Evolutionary conservation across 2,888 invertebrate species (phyloP).

Genomic region (Eumerus sabulonum): DNA sequence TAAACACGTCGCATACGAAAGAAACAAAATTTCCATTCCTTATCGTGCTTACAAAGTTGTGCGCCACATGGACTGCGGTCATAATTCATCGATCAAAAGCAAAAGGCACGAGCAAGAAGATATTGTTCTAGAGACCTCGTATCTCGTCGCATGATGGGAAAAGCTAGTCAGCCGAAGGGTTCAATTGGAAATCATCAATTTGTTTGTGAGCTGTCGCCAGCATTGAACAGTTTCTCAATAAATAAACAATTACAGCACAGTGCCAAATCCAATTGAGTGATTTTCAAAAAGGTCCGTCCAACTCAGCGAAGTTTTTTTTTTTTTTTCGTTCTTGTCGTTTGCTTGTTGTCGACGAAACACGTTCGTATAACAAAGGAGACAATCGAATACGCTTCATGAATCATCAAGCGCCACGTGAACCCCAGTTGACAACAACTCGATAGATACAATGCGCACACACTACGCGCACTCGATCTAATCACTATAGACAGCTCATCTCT

Average conservation of each 20-base stretch:
- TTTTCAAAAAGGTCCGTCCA: neutral
- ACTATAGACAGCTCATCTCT: too few relatives aligned
- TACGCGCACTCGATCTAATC: neutral
- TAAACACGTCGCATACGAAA: neutral
- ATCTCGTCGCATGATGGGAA: neutral
- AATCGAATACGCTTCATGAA: neutral
- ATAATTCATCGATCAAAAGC: neutral
- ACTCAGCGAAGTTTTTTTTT: too few relatives aligned
- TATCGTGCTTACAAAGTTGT: neutral
- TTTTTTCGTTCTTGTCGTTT: too few relatives aligned
- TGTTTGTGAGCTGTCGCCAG: constrained; percentile 10
- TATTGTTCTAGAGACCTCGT: constrained; percentile 3
- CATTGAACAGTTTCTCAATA: neutral
- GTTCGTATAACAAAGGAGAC: too few relatives aligned
- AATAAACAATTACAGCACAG: too few relatives aligned
- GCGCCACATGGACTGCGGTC: neutral
- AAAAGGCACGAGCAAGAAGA: neutral
- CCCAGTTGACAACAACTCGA: constrained; percentile 36
- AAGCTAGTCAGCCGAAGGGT: constrained; percentile 26
- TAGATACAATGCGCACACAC: neutral
- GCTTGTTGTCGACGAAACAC: too few relatives aligned
- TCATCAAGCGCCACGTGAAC: constrained; percentile 7
- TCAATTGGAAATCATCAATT: constrained; percentile 59
- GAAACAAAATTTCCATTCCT: neutral
- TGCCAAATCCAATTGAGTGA: too few relatives aligned